phyloP scores from a whole-genome alignment of 2,888 invertebrate genomes.

The Osmoderma eremita region DNA sequence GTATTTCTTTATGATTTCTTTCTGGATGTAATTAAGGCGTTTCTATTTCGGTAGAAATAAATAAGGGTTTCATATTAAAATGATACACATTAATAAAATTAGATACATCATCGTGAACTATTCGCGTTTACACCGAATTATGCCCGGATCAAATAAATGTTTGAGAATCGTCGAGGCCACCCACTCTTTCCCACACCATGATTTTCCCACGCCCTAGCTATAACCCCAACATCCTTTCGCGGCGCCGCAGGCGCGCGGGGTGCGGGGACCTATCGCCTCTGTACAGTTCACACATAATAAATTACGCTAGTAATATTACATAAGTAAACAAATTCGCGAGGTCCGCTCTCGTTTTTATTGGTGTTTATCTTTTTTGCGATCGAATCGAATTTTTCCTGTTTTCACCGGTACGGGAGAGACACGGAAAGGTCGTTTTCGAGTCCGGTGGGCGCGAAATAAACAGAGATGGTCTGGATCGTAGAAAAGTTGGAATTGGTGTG shows the following conservation, averaged over 20 bases:
- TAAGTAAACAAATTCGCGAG: constrained; percentile 44
- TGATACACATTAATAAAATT: neutral
- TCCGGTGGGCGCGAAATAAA: no score
- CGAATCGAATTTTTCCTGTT: neutral
- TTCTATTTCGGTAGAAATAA: neutral
- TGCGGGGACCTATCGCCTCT: constrained; percentile 36
- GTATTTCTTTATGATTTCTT: no score
- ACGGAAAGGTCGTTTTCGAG: neutral
- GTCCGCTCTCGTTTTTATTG: neutral
- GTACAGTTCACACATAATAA: constrained; percentile 54
- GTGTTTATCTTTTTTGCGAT: constrained; percentile 7
- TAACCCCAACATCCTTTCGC: constrained; percentile 77
- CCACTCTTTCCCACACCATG: constrained; percentile 85
- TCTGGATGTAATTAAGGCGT: no score
- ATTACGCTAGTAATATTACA: constrained; percentile 48
- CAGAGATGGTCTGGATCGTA: neutral
- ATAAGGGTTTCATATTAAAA: neutral
- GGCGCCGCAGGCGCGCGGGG: constrained; percentile 46
- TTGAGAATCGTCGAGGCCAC: constrained; percentile 72
- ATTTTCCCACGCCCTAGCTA: constrained; percentile 82
- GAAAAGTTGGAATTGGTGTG: constrained; percentile 34
- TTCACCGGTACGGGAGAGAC: neutral
- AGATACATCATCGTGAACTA: neutral
- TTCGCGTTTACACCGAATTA: constrained; percentile 53
- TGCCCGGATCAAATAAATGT: constrained; percentile 62